Conservation (phyloP, 2,113 vertebrate species). For the Castor canadensis region DNA sequence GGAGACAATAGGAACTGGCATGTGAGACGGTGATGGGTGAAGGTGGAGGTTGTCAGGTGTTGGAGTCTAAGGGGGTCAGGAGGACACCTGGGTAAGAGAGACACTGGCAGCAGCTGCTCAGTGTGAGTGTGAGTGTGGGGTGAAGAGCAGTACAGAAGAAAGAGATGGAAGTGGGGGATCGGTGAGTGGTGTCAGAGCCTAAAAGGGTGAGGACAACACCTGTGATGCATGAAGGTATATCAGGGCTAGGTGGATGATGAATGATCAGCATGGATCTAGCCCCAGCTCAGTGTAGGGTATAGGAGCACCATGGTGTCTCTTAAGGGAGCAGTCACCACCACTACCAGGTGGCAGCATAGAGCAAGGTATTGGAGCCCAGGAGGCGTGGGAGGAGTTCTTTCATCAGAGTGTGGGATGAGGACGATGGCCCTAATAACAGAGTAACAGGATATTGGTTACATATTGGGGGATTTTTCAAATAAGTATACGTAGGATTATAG, state of each 20-base stretch:
- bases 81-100: neutral
- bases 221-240: too few species aligned
- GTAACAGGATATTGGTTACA: too few species aligned
- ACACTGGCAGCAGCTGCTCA: too few species aligned
- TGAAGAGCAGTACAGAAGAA: neutral
- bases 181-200: neutral
- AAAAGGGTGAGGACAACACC: neutral
- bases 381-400: neutral
- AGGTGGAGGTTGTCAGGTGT: neutral
- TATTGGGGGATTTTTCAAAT: neutral
- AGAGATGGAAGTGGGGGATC: neutral
- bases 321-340: fast-evolving
- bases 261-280: too few species aligned
- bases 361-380: neutral
- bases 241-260: fast-evolving
- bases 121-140: too few species aligned
- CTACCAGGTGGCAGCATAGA: neutral
- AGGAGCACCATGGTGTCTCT: neutral
- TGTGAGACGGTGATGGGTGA: neutral
- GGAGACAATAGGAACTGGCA: neutral
- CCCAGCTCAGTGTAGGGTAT: too few species aligned
- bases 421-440: too few species aligned
- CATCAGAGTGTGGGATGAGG: neutral
- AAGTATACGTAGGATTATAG: neutral
- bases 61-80: neutral